Base-by-base conservation (phyloP, 2,888 invertebrate species). In the Abrostola triplasia region DNA sequence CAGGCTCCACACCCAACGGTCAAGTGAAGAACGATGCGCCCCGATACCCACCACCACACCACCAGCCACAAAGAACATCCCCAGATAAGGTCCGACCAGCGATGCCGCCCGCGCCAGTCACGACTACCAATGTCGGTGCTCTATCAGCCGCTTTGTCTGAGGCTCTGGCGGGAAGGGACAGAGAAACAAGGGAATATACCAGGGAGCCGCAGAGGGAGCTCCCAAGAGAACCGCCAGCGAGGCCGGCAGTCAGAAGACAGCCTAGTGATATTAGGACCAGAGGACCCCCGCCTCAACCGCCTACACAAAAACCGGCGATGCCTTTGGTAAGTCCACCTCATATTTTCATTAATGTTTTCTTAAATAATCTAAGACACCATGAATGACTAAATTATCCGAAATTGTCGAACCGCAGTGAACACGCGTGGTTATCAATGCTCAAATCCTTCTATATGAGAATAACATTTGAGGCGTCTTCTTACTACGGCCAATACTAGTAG, bases 241-340 rank as follows among this genome's bases (percentile, higher is more conserved):
- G 89, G 62, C 90, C 88, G 1, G 79, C 71, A 64, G 88, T 91
- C 12, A 89, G 87, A 81, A 85, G 94, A 70, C 93, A 93, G 65
- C 91, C 93, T 2, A 93, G 92, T 64, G 93, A 93, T 71, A 88
- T 84, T 10, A 86, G 90, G 70, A 84, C 87, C 71, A 95, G 98
- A 80, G 97, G 97, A 50, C 97, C 98, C 38, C 98, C 98, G 38
- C 98, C 98, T 10, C 96, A 97, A 77, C 97, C 97, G 36, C 97
- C 97, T 61, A 96, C 96, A 55, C 96, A 95, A 82, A 96, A 97
- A 84, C 96, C 96, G 60, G 95, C 95, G 76, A 95, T 96, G 92
- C 95, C 95, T 81, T 95, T 95, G 92, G 96, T 96, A 82, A 94
- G 94, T 92, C 6, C 0, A 35, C 37, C 48, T 38, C 60, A 12